Base-by-base conservation (phyloP, 2,888 invertebrate species). In the Galerucella nymphaeae region DNA sequence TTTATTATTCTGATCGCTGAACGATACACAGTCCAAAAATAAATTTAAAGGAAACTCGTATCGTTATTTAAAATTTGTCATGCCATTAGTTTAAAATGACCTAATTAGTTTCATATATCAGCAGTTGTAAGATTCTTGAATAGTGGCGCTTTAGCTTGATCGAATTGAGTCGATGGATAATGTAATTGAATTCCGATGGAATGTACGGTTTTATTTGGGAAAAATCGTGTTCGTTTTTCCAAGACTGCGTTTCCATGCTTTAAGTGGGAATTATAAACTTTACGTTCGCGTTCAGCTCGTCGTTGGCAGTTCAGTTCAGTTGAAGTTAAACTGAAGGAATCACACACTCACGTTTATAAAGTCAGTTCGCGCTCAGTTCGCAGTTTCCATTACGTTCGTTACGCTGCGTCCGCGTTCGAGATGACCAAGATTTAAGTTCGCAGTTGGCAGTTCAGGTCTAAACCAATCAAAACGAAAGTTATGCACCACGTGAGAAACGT, bases 11-110 rank as follows among this genome's bases (percentile, higher is more conserved):
- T 16, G 18, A 18, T 16, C 18, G 53, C 2, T 10, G 11, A 10
- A 0, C 53, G n/a, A 16, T 16, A 18, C 10, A 53, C 18, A 53
- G 5, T 53, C 16, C 18, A 18, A 18, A 53, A 53, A 18, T 10
- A 53, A 53, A 53, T 53, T 53, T 16, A 10, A 11, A 53, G 3
- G 18, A 2, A 10, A 18, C 59, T 16, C 61, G 42, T 62, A 64
- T 57, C 45, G n/a, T 45, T 57, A 70, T 63, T 63, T 70, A 64
- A 42, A 63, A 63, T 64, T 70, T 73, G 65, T 71, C 70, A 70
- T 59, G 70, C 66, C 71, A 69, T 71, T 73, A 75, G 71, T 73
- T 75, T 23, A 71, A 57, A 59, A 73, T 71, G 73, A 66, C 66
- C 71, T 69, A 73, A 71, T 75, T 75, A 71, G 63, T 59, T 71